phyloP scores from a whole-genome alignment of 2,888 invertebrate species.

The Pyrochroa serraticornis region DNA sequence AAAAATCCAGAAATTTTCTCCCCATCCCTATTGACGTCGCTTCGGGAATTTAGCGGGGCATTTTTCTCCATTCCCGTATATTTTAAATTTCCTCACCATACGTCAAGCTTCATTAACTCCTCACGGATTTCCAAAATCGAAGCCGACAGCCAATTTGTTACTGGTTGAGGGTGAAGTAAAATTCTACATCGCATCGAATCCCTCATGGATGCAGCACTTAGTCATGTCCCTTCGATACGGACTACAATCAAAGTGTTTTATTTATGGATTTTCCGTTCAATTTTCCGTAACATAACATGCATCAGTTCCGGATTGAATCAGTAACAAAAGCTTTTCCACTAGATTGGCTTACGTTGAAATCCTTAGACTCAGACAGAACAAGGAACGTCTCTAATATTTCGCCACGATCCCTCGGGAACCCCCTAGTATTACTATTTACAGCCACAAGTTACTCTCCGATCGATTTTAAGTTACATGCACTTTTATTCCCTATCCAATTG shows the following conservation, averaged over 20 bases:
- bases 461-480: no score
- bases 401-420: neutral
- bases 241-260: slow-evolving; percentile 18
- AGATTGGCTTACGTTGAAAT: slow-evolving; percentile 22
- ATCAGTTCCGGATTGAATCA: slow-evolving; percentile 4
- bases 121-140: no score
- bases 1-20: no score
- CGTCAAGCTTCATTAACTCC: no score
- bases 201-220: no score
- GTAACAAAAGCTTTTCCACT: slow-evolving; percentile 16
- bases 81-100: no score
- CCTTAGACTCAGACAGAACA: slow-evolving; percentile 7
- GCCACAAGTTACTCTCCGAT: no score
- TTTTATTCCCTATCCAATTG: no score
- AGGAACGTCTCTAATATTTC: slow-evolving; percentile 6
- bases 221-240: neutral
- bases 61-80: no score
- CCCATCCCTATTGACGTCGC: no score
- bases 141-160: no score
- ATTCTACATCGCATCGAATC: slow-evolving; percentile 11
- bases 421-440: neutral
- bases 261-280: slow-evolving; percentile 20
- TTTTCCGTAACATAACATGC: slow-evolving; percentile 10
- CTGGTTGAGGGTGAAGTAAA: neutral
- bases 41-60: no score